A percentile compares a stretch with the other conserved stretches of the same genome.
These are phyloP conservation scores for Phortica okadai DNA, from an alignment of 2,888 invertebrate species.

Conservation along the genomic window DNA sequence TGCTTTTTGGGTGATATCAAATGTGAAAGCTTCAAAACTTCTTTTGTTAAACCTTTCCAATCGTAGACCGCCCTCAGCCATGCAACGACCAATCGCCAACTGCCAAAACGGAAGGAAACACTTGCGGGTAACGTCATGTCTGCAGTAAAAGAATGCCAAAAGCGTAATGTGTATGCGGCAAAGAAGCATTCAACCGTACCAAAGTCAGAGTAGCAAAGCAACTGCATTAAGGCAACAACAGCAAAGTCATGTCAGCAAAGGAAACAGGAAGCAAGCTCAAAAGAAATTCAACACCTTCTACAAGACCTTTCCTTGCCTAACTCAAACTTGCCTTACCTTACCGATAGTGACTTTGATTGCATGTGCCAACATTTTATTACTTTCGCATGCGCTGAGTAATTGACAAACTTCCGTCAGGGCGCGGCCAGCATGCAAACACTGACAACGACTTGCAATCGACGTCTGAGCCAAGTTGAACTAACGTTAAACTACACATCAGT, in stretches of 20 bases:
- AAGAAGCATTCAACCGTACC: background rate
- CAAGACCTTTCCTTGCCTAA: slow-evolving; percentile 11
- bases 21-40: too few relatives aligned
- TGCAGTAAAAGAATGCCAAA: slow-evolving; percentile 22
- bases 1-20: too few relatives aligned
- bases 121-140: slow-evolving; percentile 59
- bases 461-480: background rate
- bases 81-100: slow-evolving; percentile 35
- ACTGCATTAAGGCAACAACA: background rate
- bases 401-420: slow-evolving; percentile 23
- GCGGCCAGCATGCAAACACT: background rate
- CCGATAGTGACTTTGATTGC: background rate
- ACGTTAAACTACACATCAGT: slow-evolving; percentile 5
- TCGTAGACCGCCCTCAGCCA: slow-evolving; percentile 47
- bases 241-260: slow-evolving; percentile 31
- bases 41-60: too few relatives aligned
- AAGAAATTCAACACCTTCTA: slow-evolving; percentile 32
- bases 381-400: slow-evolving; percentile 29
- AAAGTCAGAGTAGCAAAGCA: background rate
- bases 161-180: background rate
- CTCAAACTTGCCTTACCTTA: background rate
- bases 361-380: slow-evolving; percentile 14
- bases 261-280: slow-evolving; percentile 33
- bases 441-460: slow-evolving; percentile 28
- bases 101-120: slow-evolving; percentile 62